Evolutionary conservation across 2,113 vertebrate species (phyloP).

Genomic region (Cranoglanis bouderius): DNA sequence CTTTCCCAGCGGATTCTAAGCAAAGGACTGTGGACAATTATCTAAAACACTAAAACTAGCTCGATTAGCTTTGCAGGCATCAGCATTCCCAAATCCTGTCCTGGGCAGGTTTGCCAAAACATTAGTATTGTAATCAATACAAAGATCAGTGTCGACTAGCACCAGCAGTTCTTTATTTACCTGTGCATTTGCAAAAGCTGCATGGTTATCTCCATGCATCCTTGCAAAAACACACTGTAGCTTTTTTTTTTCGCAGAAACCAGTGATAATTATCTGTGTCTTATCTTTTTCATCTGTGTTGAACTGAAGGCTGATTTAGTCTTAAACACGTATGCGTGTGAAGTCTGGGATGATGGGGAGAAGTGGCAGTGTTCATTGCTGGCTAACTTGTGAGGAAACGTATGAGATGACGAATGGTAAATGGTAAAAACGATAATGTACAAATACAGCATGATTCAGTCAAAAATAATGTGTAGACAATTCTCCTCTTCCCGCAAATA

Average conservation of each 20-base stretch:
- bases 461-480: not conserved
- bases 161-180: conserved; percentile 27
- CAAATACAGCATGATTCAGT: not conserved
- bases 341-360: conserved; percentile 12
- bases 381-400: not conserved
- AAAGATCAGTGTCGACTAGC: not conserved
- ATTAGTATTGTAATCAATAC: conserved; percentile 27
- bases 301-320: conserved; percentile 13
- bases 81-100: not conserved
- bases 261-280: conserved; percentile 12
- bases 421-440: not conserved
- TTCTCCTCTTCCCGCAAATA: not conserved
- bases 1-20: conserved; percentile 10
- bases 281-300: conserved; percentile 30
- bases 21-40: conserved; percentile 50
- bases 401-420: not conserved
- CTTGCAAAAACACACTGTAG: conserved; percentile 37
- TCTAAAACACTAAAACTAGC: conserved; percentile 37
- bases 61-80: conserved; percentile 31
- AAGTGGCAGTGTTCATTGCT: not conserved
- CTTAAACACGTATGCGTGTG: conserved; percentile 4
- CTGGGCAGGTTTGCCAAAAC: not conserved
- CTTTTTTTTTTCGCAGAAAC: conserved; percentile 30
- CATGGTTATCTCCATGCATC: conserved; percentile 31
- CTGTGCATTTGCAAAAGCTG: conserved; percentile 14